Evolutionary conservation across 2,888 invertebrate species (phyloP).

Genomic region (Lasioglossum pauxillum): DNA sequence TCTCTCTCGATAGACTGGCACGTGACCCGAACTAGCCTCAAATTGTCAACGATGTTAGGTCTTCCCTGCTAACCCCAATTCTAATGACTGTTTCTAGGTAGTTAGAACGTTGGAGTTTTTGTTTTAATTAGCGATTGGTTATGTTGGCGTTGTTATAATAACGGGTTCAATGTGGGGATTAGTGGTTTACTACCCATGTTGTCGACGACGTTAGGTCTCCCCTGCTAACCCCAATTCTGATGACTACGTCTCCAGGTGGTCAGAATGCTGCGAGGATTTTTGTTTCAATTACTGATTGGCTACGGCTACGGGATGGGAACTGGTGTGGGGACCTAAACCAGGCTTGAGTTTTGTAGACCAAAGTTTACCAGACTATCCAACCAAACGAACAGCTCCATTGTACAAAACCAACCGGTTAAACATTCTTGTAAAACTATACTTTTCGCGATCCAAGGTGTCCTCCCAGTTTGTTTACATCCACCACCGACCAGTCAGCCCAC

Average conservation of each 20-base stretch:
- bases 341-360: neutral
- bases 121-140: neutral
- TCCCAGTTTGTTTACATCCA: neutral
- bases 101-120: neutral
- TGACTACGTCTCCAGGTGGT: neutral
- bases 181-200: neutral
- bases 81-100: neutral
- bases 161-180: neutral
- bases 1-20: neutral
- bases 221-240: neutral
- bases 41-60: neutral
- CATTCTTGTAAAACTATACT: neutral
- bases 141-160: neutral
- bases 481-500: neutral
- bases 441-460: neutral
- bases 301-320: neutral
- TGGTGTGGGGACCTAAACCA: neutral
- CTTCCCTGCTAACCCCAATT: neutral
- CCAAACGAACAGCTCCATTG: neutral
- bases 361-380: neutral
- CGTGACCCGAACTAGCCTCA: neutral
- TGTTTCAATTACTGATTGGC: neutral
- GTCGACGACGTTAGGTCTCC: neutral
- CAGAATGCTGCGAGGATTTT: neutral
- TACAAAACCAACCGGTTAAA: neutral